phyloP scores from a whole-genome alignment of 2,888 invertebrate genomes.

The Sphaerophoria rueppellii region DNA sequence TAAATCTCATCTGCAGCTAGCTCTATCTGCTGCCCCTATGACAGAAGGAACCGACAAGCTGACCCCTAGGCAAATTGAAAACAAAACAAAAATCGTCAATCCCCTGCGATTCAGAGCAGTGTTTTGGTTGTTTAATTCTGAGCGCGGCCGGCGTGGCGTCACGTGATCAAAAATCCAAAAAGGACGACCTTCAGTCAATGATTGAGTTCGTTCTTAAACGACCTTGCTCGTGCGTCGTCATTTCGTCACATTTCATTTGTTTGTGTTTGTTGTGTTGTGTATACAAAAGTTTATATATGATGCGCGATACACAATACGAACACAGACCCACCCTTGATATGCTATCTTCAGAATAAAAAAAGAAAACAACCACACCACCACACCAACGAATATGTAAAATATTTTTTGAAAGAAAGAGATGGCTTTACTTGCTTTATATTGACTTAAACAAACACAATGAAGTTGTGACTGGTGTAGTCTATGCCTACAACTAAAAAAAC shows the following conservation, averaged over 20 bases:
- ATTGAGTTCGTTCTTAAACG: constrained; percentile 82
- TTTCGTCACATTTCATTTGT: constrained; percentile 53
- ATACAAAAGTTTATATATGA: not conserved
- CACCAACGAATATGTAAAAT: constrained; percentile 34
- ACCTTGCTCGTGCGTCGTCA: constrained; percentile 80
- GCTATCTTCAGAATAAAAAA: constrained; percentile 27
- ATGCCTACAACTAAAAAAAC: not conserved
- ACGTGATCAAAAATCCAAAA: constrained; percentile 77
- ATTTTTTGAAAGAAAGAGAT: constrained; percentile 61
- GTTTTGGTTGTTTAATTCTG: constrained; percentile 48
- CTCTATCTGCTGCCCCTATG: constrained; percentile 26
- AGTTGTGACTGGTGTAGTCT: constrained; percentile 12
- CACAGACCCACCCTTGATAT: constrained; percentile 34
- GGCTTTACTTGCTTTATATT: constrained; percentile 29
- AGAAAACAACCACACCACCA: constrained; percentile 32
- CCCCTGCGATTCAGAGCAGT: constrained; percentile 26
- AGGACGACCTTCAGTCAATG: constrained; percentile 83
- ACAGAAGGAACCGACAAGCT: constrained; percentile 1
- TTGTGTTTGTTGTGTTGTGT: constrained; percentile 17
- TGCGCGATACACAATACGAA: constrained; percentile 39
- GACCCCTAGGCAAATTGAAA: not conserved
- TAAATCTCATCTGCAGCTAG: constrained; percentile 46
- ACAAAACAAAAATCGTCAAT: no score
- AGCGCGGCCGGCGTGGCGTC: constrained; percentile 55
- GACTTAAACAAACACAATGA: constrained; percentile 24